Evolutionary conservation across 2,888 invertebrate genomes (phyloP), one percentile per base, ranked within the genome.

Genomic region (Idaea straminata): DNA sequence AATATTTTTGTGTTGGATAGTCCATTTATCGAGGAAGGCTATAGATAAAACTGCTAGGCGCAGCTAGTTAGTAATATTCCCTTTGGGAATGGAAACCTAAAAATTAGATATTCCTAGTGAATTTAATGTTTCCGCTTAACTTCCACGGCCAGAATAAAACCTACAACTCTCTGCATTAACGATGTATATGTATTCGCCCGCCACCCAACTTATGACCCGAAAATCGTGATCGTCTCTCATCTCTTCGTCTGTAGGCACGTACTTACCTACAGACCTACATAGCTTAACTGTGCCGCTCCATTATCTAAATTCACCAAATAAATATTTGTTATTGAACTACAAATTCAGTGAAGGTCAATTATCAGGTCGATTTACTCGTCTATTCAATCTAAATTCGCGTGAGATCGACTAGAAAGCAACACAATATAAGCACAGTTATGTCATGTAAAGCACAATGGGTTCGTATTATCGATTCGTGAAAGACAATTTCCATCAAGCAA

Each of bases 381-480:
- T 62, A 61, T 61, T 67, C 64, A 64, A 63, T 65, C 63, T 35
- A 62, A 68, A 68, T 69, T 67, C 67, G 65, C 64, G 63, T 67
- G 70, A 70, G 66, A 69, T 69, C 67, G 64, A 66, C 60, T 59
- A 66, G 59, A 59, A 62, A 63, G 63, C 62, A 4, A 13, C 59
- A 57, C 15, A 66, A 64, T 62, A 61, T 59, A 68, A 25, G 61
- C 38, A 68, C 72, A 74, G 75, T 72, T 76, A 75, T 70, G 66
- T 72, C 66, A 72, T 70, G 65, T 76, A 72, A 76, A 73, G 69
- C 63, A 72, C 77, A 74, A 77, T 75, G 71, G 69, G 67, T 69
- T 69, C 61, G 74, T 75, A 88, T 87, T 88, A 88, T 82, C 82
- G 84, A 88, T 87, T 86, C 79, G 85, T 78, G 79, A 84, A 80